Base-by-base conservation (phyloP, 2,888 invertebrate genomes). In the Phoronis australis region DNA sequence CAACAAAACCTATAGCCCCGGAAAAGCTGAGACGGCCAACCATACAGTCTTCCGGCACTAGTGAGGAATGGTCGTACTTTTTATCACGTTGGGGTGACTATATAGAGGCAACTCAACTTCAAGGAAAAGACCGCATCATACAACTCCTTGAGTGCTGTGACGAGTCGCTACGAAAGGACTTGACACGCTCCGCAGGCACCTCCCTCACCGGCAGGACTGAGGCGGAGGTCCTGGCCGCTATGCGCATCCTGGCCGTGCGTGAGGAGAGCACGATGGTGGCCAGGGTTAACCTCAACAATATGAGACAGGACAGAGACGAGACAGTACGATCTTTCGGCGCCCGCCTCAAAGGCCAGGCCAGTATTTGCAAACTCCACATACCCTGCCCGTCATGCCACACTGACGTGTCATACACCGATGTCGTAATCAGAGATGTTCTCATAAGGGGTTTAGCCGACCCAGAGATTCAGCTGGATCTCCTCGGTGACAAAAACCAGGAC, bases 251-350 rank as follows among this genome's bases (percentile, higher is more conserved):
- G n/a, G n/a, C n/a, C n/a, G n/a, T n/a, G n/a, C n/a, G n/a, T n/a
- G n/a, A n/a, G n/a, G n/a, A n/a, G n/a, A 4, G 55, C 43, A 48
- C 48, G 20, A 56, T 57, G 54, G 53, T 51, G 2, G 51, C 56
- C 15, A 23, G 51, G 9, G 56, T 57, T 21, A 45, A 43, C 2
- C 45, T 53, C 1, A 48, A 51, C 37, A 51, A 57, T 37, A 57
- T 57, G 55, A 45, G 52, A 31, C 60, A 61, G 39, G 54, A 59
- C 37, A 43, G 57, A 4, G 56, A 57, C 26, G 54, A 54, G 42
- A 37, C 51, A 35, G 48, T 56, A 2, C 48, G 57, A 1, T 41
- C 37, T 5, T 58, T 52, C 39, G 50, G 57, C 2, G 57, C 59
- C 3, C 26, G 55, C 31, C 35, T 59, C n/a, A n/a, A n/a, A n/a